Base-by-base conservation (phyloP, 1,140 invertebrate genomes). In the Calephelis nemesis region DNA sequence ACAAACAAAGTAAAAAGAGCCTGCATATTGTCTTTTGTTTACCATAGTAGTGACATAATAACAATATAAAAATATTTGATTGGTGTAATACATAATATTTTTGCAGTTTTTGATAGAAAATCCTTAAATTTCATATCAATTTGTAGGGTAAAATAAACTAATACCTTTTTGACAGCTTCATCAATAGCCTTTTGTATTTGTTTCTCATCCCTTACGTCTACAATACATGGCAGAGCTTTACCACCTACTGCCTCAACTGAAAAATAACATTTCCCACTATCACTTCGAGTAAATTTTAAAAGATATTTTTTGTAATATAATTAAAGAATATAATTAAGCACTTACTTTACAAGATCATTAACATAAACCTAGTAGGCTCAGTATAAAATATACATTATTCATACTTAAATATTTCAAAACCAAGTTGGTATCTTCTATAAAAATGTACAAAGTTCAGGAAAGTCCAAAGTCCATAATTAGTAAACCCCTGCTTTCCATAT, bases 231-330 rank as follows among this genome's bases (percentile, higher is more conserved):
- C 54, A 99, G 90, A 62, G 96, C 96, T 83, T 97, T 96, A 10
- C 98, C 98, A 63, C 98, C 98, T 62, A 95, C 95, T 71, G 94
- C 95, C 93, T 98, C 97, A 92, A 99, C 97, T 98, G 75, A 54
- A 94, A 65, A 67, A 47, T 19, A 71, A 69, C 63, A n/a, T 62
- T 62, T 30, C 30, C 12, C 42, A 63, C 39, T 19, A 11, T 11
- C 7, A 50, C 15, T 39, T 9, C 6, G 11, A 15, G 40, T 13
- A 15, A 47, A 47, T 63, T 11, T 45, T 42, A 42, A 7, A 62
- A 40, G 13, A 12, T 11, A 42, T 13, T 11, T 12, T 45, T n/a
- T 7, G 1, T 40, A 10, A n/a, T 62, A n/a, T 62, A 62, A 62
- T 45, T 62, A 39, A 62, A n/a, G n/a, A 30, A 30, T 30, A 30